Conservation (phyloP, 1,140 invertebrate species). For the Thalassaphorura encarpata region DNA sequence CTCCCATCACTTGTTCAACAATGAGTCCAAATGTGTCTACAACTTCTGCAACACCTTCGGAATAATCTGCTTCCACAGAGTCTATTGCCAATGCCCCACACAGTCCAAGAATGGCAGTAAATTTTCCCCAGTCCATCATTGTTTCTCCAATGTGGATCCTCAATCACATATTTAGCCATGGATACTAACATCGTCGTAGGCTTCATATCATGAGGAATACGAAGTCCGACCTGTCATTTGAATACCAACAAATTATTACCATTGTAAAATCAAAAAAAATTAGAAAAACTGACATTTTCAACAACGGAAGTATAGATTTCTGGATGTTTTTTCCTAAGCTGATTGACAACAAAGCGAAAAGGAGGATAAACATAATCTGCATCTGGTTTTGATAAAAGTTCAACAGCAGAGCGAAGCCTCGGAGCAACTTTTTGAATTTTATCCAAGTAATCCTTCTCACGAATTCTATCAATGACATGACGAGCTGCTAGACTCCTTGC, state of each 20-base stretch:
- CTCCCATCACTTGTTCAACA: conserved; percentile 28
- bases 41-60: conserved; percentile 27
- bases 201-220: conserved; percentile 26
- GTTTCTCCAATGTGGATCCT: conserved; percentile 15
- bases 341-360: conserved; percentile 24
- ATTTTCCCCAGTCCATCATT: conserved; percentile 29
- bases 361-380: conserved; percentile 29
- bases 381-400: conserved; percentile 29
- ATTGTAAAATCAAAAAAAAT: not conserved
- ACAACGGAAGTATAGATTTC: conserved; percentile 7
- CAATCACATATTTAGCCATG: conserved; percentile 23
- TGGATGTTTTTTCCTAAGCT: not conserved
- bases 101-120: conserved; percentile 21
- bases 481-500: conserved; percentile 26
- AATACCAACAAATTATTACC: not conserved
- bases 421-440: conserved; percentile 26
- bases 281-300: conserved; percentile 7
- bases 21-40: conserved; percentile 30
- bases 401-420: conserved; percentile 30
- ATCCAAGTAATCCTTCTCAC: conserved; percentile 24
- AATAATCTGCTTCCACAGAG: conserved; percentile 25
- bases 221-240: conserved; percentile 15
- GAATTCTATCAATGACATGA: conserved; percentile 28
- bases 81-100: conserved; percentile 28
- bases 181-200: conserved; percentile 26